Base-by-base conservation (phyloP, 2,888 invertebrate genomes). In the Drepana falcataria region DNA sequence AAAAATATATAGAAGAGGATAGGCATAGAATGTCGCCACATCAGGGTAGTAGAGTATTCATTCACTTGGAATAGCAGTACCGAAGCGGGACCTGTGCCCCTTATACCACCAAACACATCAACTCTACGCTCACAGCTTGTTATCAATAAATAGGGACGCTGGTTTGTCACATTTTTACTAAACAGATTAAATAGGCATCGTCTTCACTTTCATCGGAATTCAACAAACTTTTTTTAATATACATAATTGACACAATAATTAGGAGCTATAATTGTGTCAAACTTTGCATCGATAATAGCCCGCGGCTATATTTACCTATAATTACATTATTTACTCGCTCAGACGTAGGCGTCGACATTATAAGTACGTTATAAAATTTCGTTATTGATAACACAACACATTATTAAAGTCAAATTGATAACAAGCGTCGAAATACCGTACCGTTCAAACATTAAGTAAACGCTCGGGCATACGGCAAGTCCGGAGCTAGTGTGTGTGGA, bases 391-490 rank as follows among this genome's bases (percentile, higher is more conserved):
- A 87, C 77, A 72, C 67, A 65, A 67, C 58, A 70, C 65, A 71
- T 68, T 72, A 65, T 59, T 74, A 75, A 81, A 81, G 78, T 84
- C 77, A 75, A 60, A 68, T 70, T 66, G 86, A 87, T 86, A 85
- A 87, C 79, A 59, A 54, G 53, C 40, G 51, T 51, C 40, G 51
- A 47, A 52, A 53, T 60, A 55, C 59, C 51, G 21, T 49, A 55
- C 64, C 58, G 62, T 64, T 58, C 59, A 65, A 61, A 64, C 63
- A 64, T 65, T 62, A 21, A 21, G 21, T 21, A 63, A 44, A 52
- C 48, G 33, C 40, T 53, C 53, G 35, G 53, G 61, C 49, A 47
- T 55, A 44, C 44, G 44, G 44, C 44, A 44, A 57, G 54, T 55
- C 55, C 52, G 35, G 35, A 54, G 49, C 51, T 53, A 48, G 54